These are phyloP conservation scores for Melanargia galathea DNA, from an alignment of 2,888 invertebrate genomes.

Conservation along the genomic window DNA sequence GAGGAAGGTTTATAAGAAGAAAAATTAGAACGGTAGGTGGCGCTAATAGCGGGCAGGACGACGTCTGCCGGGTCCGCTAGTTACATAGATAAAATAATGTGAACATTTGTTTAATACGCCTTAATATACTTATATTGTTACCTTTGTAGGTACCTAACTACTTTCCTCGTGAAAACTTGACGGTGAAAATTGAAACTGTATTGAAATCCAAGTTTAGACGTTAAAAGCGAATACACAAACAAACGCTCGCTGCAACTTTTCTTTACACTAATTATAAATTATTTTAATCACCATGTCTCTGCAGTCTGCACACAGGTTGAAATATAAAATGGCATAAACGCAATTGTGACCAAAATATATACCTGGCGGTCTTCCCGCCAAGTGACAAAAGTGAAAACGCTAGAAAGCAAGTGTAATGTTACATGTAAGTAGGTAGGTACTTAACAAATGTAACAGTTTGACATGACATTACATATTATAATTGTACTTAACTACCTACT, in stretches of 20 bases:
- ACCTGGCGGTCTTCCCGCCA: constrained; percentile 44
- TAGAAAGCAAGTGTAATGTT: constrained; percentile 38
- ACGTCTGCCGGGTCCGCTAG: too few relatives aligned
- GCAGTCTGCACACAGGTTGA: constrained; percentile 14
- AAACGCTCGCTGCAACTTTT: background rate
- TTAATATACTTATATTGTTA: too few relatives aligned
- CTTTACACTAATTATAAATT: background rate
- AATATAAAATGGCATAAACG: constrained; percentile 37
- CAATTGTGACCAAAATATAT: constrained; percentile 41
- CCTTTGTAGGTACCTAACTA: too few relatives aligned
- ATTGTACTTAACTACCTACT: background rate
- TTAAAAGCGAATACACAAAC: background rate
- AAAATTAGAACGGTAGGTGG: too few relatives aligned
- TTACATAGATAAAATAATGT: too few relatives aligned
- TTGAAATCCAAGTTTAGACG: background rate
- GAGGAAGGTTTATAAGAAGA: too few relatives aligned
- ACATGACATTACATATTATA: constrained; percentile 27
- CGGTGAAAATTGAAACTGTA: too few relatives aligned
- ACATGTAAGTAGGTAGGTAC: constrained; percentile 18
- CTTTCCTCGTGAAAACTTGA: too few relatives aligned
- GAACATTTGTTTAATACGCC: too few relatives aligned
- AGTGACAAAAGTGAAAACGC: constrained; percentile 42
- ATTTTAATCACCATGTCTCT: constrained; percentile 14
- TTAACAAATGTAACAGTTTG: constrained; percentile 31
- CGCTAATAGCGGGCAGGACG: too few relatives aligned